Base-by-base conservation (phyloP, 2,113 vertebrate species). In the Malurus melanocephalus region DNA sequence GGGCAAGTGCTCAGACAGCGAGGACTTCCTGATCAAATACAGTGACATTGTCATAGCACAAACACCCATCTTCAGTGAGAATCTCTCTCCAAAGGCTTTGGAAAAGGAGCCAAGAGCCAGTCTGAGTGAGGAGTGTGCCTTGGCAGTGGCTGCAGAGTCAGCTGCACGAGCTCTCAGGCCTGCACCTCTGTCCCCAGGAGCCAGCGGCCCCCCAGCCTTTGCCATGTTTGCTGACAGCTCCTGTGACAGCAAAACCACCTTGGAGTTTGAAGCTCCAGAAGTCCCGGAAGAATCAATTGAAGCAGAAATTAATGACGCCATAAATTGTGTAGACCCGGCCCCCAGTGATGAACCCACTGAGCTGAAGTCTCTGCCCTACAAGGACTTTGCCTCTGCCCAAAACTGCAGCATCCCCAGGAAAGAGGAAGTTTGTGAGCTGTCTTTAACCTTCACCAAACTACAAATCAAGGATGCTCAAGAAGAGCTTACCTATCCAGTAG, bases 31-130 rank as follows among this genome's bases (percentile, higher is more conserved):
- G 57, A 94, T 46, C 26, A 64, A 80, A 52, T 99, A 98, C 49
- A 98, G 97, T 16, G 98, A 98, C 95, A 97, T 98, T 52, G 89
- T 96, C 72, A 96, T 99, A 71, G 95, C 96, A 48, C 96, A 91
- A 69, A 94, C 94, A 43, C 96, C 94, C 8, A 81, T 97, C 55
- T 96, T 97, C 69, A 84, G 78, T 35, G 93, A 94, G 71, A 73
- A 49, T 30, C 66, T 55, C 42, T 60, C 83, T 84, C 74, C 80
- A 27, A 30, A 81, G 88, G 75, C 82, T 43, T 57, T 88, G 75
- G 79, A 89, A 28, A 56, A 55, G n/a, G 67, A 84, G 65, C 62
- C 90, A 35, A 27, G 80, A 51, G 90, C 33, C 66, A 23, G 62
- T 60, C 51, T 72, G 26, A 51, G 83, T 17, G 88, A 67, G 46